phyloP scores from a whole-genome alignment of 2,888 invertebrate species.

The Caenorhabditis drosophilae region DNA sequence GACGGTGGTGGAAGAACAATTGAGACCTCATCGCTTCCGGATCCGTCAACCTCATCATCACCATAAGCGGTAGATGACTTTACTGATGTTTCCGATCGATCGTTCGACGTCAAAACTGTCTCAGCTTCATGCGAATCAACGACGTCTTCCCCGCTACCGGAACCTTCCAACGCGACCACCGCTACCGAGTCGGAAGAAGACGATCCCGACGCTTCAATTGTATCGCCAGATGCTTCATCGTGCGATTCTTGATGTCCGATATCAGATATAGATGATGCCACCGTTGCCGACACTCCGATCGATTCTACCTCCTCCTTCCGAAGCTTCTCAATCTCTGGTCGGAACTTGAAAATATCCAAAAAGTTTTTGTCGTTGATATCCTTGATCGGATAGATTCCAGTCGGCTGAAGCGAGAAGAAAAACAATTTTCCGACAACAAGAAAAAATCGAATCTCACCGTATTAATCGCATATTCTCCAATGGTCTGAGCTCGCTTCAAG shows the following conservation, averaged over 20 bases:
- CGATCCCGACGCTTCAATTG: neutral
- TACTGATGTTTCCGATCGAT: constrained; percentile 9
- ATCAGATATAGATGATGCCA: too few relatives aligned
- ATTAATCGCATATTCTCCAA: constrained; percentile 50
- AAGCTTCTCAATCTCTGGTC: constrained; percentile 38
- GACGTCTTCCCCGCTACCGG: too few relatives aligned
- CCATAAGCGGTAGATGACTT: neutral
- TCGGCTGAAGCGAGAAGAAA: constrained; percentile 37
- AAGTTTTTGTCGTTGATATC: constrained; percentile 52
- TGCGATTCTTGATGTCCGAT: too few relatives aligned
- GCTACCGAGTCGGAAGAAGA: constrained; percentile 12
- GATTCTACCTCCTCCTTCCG: constrained; percentile 24
- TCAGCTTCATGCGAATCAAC: too few relatives aligned
- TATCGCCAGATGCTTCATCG: too few relatives aligned
- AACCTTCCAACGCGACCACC: neutral
- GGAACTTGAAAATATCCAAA: constrained; percentile 49
- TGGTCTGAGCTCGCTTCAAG: constrained; percentile 40
- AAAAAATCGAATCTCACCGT: constrained; percentile 24
- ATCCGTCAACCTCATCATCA: constrained; percentile 15
- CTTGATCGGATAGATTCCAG: constrained; percentile 52
- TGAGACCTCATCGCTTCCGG: constrained; percentile 10
- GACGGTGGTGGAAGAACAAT: constrained; percentile 24
- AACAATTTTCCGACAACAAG: neutral
- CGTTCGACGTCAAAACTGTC: too few relatives aligned
- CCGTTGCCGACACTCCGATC: constrained; percentile 6